A percentile compares a stretch with the other conserved stretches of the same genome.
These are phyloP conservation scores for Drosophila demipolita DNA, from an alignment of 2,888 invertebrate genomes.

Conservation along the genomic window DNA sequence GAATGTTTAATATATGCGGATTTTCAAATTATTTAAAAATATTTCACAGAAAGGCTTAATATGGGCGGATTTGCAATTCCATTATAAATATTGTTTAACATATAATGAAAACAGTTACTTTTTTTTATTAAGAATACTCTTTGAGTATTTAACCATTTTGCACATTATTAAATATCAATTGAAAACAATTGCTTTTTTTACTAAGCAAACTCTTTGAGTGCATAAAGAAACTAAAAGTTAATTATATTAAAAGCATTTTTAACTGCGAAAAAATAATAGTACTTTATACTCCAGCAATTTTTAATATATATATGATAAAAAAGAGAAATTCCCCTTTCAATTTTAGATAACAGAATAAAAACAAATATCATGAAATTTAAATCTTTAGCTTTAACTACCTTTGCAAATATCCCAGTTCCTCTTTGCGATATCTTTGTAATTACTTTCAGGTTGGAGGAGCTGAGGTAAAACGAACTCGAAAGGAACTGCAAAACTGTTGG, in stretches of 20 bases:
- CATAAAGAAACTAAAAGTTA: neutral
- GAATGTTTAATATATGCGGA: neutral
- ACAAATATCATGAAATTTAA: neutral
- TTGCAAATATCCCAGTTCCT: neutral
- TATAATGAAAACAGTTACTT: neutral
- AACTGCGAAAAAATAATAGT: too few species aligned
- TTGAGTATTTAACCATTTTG: neutral
- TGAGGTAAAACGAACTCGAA: neutral
- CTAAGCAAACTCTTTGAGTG: too few species aligned
- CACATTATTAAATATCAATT: neutral
- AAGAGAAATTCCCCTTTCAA: neutral
- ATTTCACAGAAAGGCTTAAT: neutral
- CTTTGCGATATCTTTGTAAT: neutral
- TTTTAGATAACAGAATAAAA: neutral
- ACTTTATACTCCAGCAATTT: too few species aligned
- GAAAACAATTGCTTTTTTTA: too few species aligned
- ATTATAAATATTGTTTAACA: neutral
- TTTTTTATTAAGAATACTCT: too few species aligned
- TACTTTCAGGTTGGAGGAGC: neutral
- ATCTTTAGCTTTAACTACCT: neutral
- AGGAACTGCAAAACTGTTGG: constrained; percentile 23
- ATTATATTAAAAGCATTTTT: neutral
- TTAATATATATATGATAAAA: too few species aligned
- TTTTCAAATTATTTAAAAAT: neutral
- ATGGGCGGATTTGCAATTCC: neutral